These are phyloP conservation scores for Mellivora capensis DNA, from an alignment of 2,113 vertebrate species.

Conservation along the genomic window DNA sequence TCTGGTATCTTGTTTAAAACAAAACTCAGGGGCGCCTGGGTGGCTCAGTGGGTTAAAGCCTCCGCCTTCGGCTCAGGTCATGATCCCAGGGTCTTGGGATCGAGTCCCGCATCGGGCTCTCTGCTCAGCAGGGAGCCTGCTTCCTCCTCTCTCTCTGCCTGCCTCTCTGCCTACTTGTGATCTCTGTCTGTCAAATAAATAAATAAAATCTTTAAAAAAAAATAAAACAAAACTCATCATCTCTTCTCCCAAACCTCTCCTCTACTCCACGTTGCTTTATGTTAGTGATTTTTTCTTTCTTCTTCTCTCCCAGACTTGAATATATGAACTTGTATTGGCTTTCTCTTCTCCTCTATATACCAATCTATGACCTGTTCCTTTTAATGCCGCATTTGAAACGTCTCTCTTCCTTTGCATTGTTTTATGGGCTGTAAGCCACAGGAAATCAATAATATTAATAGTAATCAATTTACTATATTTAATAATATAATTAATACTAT, in stretches of 20 bases:
- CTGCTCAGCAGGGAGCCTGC: no score
- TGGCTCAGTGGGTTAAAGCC: no score
- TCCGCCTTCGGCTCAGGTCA: no score
- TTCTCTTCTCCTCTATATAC: not conserved
- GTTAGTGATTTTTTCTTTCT: not conserved
- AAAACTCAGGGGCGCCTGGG: no score
- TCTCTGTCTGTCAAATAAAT: no score
- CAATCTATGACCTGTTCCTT: not conserved
- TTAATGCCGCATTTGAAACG: not conserved
- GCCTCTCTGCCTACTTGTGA: no score
- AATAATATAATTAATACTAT: not conserved
- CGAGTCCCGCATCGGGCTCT: no score
- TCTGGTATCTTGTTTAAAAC: not conserved
- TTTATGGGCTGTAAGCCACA: not conserved
- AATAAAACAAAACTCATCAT: not conserved
- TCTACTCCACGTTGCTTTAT: not conserved
- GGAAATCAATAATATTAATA: not conserved
- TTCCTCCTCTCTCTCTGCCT: no score
- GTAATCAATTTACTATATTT: not conserved
- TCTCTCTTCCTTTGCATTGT: not conserved
- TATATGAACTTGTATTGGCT: not conserved
- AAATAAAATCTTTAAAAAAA: no score
- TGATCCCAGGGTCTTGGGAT: no score
- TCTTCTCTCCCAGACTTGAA: not conserved
- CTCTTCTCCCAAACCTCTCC: not conserved